A percentile compares a stretch with the other conserved stretches of the same genome.
These are phyloP conservation scores for Chaetodon trifasciatus DNA, from an alignment of 2,797 vertebrate species.

Conservation along the genomic window DNA sequence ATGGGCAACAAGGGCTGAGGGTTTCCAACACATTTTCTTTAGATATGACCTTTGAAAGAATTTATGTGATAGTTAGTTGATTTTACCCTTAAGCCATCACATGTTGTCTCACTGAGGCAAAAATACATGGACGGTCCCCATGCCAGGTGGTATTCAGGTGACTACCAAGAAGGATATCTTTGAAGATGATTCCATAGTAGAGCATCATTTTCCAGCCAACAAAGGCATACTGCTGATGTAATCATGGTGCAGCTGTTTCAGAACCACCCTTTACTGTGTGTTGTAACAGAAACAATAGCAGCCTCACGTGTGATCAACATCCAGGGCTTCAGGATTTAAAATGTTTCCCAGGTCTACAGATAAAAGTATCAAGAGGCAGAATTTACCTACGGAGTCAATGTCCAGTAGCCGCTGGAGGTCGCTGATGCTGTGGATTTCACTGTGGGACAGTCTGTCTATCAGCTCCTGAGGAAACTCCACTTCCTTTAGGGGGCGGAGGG, in stretches of 20 bases:
- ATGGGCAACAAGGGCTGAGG: background rate
- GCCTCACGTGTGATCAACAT: slow-evolving; percentile 35
- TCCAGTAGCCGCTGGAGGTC: slow-evolving; percentile 99
- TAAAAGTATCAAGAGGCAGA: slow-evolving; percentile 84
- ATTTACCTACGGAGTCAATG: slow-evolving; percentile 99
- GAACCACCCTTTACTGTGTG: background rate
- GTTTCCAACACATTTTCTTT: background rate
- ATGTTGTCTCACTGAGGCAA: background rate
- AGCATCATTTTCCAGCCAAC: slow-evolving; percentile 1
- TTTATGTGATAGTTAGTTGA: slow-evolving; percentile 6
- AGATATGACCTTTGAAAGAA: slow-evolving; percentile 3
- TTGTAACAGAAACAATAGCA: slow-evolving; percentile 26
- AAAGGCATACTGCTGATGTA: slow-evolving; percentile 7
- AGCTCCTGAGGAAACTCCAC: slow-evolving; percentile 96
- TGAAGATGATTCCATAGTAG: slow-evolving; percentile 2
- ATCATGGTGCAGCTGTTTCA: slow-evolving; percentile 9
- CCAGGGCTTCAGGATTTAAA: slow-evolving; percentile 10
- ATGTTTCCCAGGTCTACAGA: slow-evolving; percentile 46
- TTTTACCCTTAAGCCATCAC: slow-evolving; percentile 1
- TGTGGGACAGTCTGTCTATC: slow-evolving; percentile 95
- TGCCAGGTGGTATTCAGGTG: background rate
- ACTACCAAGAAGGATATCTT: slow-evolving; percentile 12
- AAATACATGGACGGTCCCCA: background rate
- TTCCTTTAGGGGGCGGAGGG: slow-evolving; percentile 83
- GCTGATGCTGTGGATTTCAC: slow-evolving; percentile 98